Conservation (phyloP, 2,888 invertebrate genomes). For the Heteropelma amictum region DNA sequence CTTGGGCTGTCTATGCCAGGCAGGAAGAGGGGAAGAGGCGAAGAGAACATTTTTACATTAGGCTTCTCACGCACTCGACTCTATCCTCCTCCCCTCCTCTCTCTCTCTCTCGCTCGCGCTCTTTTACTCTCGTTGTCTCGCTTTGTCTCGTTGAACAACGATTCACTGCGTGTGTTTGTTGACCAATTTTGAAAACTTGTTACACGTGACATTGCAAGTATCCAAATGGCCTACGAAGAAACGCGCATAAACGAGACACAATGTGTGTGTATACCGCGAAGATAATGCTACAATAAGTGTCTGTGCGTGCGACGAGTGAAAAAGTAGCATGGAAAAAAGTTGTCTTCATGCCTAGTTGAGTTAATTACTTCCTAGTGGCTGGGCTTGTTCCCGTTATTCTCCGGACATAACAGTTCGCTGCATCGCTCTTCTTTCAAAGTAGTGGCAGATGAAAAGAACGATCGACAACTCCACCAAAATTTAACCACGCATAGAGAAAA, state of each 20-base stretch:
- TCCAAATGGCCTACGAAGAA: constrained; percentile 12
- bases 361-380: constrained; percentile 53
- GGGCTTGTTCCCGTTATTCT: constrained; percentile 31
- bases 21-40: background rate
- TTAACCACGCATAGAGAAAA: too few relatives aligned
- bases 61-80: too few relatives aligned
- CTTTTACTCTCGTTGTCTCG: background rate
- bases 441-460: too few relatives aligned
- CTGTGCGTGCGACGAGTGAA: background rate
- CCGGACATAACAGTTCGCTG: constrained; percentile 21
- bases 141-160: constrained; percentile 37
- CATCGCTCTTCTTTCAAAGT: background rate
- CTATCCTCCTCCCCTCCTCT: too few relatives aligned
- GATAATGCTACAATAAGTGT: constrained; percentile 12
- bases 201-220: constrained; percentile 8
- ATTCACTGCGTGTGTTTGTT: constrained; percentile 38
- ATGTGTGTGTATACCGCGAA: too few relatives aligned
- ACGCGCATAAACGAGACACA: background rate
- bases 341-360: constrained; percentile 42
- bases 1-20: constrained; percentile 9
- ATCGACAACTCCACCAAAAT: too few relatives aligned
- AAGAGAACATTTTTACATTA: constrained; percentile 11
- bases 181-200: constrained; percentile 32
- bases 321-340: constrained; percentile 20
- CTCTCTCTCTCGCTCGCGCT: constrained; percentile 1